These are phyloP conservation scores for Achlya flavicornis DNA, from an alignment of 2,888 invertebrate genomes.

Conservation along the genomic window DNA sequence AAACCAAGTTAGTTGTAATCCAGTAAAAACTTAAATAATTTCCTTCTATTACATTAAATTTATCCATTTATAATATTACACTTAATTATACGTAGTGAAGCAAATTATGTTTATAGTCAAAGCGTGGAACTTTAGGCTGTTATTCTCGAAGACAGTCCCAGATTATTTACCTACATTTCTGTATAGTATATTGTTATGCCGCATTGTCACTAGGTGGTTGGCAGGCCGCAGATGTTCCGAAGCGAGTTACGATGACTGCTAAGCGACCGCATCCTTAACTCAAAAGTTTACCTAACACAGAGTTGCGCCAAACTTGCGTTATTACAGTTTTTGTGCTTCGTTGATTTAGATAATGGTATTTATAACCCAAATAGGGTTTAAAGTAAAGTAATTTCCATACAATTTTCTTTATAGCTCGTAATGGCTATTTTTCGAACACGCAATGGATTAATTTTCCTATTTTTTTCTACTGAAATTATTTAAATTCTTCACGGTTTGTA, in stretches of 20 bases:
- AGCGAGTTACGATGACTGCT: slow-evolving; percentile 60
- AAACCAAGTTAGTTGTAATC: too few relatives aligned
- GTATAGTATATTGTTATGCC: not conserved
- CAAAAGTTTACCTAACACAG: slow-evolving; percentile 47
- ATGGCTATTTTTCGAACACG: not conserved
- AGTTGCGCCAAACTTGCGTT: slow-evolving; percentile 35
- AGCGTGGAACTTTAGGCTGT: too few relatives aligned
- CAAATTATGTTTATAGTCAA: too few relatives aligned
- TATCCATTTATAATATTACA: too few relatives aligned
- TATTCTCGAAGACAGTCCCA: too few relatives aligned
- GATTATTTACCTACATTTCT: too few relatives aligned
- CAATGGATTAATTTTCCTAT: not conserved
- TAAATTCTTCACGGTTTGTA: too few relatives aligned
- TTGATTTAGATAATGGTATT: slow-evolving; percentile 20
- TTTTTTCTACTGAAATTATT: too few relatives aligned
- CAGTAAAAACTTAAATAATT: too few relatives aligned
- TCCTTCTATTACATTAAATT: too few relatives aligned
- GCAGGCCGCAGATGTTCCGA: slow-evolving; percentile 54
- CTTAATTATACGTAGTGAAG: too few relatives aligned
- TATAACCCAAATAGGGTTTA: too few relatives aligned
- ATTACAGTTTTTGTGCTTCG: slow-evolving; percentile 35
- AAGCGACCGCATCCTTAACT: slow-evolving; percentile 36
- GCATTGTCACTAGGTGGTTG: not conserved
- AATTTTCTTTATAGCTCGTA: not conserved
- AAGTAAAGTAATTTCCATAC: not conserved